Conservation (phyloP, 2,113 vertebrate genomes). For the Pungitius pungitius region DNA sequence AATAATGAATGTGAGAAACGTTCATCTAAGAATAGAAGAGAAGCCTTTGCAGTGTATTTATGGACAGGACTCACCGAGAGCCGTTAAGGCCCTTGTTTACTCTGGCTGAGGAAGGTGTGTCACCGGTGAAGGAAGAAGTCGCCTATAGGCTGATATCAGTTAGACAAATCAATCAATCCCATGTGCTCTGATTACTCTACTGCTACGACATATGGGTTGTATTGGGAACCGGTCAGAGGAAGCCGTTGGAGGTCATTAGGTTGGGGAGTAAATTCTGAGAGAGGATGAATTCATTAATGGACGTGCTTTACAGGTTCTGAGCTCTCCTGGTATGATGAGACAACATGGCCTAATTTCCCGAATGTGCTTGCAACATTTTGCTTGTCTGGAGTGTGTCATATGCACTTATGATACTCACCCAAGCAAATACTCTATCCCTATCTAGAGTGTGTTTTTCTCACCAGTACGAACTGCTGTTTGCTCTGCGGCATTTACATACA, state of each 20-base stretch:
- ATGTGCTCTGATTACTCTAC: not conserved
- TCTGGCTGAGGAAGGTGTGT: conserved; percentile 67
- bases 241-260: conserved; percentile 29
- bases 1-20: conserved; percentile 67
- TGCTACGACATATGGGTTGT: conserved; percentile 9
- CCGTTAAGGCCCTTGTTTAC: conserved; percentile 26
- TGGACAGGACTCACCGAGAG: not conserved
- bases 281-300: conserved; percentile 63
- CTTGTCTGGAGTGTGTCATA: conserved; percentile 12
- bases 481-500: conserved; percentile 28
- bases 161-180: too few relatives aligned
- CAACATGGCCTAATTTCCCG: conserved; percentile 46
- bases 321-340: conserved; percentile 43
- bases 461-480: conserved; percentile 31
- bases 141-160: conserved; percentile 19
- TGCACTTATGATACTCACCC: conserved; percentile 14
- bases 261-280: conserved; percentile 5
- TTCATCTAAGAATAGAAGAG: conserved; percentile 30
- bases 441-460: not conserved
- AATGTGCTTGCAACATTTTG: conserved; percentile 24
- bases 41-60: conserved; percentile 13
- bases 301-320: conserved; percentile 1
- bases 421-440: not conserved
- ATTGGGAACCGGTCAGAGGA: not conserved
- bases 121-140: conserved; percentile 61